A percentile compares a stretch with the other conserved stretches of the same genome.
These are phyloP conservation scores for Rhodinocichla rosea DNA, from an alignment of 2,113 vertebrate species.

Conservation along the genomic window DNA sequence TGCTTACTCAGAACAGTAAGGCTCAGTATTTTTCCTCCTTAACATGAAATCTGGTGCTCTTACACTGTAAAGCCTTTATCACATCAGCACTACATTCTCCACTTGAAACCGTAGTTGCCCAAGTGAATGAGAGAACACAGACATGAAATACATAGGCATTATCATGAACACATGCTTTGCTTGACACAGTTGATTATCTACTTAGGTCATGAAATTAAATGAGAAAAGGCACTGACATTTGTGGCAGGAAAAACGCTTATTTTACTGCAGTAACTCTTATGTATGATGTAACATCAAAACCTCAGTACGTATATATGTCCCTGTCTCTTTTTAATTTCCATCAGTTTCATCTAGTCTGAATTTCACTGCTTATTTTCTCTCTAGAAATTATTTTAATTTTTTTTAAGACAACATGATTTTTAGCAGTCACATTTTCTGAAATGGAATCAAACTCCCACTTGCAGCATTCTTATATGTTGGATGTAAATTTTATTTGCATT, in stretches of 20 bases:
- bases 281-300: neutral
- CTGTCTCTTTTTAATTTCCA: neutral
- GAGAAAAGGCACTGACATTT: constrained; percentile 1
- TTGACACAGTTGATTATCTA: constrained; percentile 56
- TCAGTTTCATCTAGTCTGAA: neutral
- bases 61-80: constrained; percentile 70
- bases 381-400: neutral
- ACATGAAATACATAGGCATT: constrained; percentile 56
- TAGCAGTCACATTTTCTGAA: neutral
- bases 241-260: constrained; percentile 27
- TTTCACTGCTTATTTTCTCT: neutral
- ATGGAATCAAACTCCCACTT: constrained; percentile 18
- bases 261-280: neutral
- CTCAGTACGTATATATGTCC: neutral
- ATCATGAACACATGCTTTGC: constrained; percentile 56
- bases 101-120: constrained; percentile 71
- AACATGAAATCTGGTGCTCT: constrained; percentile 68
- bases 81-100: constrained; percentile 68
- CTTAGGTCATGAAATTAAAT: constrained; percentile 66
- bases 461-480: neutral
- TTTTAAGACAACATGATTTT: constrained; percentile 25
- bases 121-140: constrained; percentile 58
- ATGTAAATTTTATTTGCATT: constrained; percentile 18
- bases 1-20: constrained; percentile 72
- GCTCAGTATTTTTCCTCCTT: constrained; percentile 71